phyloP scores from a whole-genome alignment of 2,113 vertebrate species.

The Aix galericulata region DNA sequence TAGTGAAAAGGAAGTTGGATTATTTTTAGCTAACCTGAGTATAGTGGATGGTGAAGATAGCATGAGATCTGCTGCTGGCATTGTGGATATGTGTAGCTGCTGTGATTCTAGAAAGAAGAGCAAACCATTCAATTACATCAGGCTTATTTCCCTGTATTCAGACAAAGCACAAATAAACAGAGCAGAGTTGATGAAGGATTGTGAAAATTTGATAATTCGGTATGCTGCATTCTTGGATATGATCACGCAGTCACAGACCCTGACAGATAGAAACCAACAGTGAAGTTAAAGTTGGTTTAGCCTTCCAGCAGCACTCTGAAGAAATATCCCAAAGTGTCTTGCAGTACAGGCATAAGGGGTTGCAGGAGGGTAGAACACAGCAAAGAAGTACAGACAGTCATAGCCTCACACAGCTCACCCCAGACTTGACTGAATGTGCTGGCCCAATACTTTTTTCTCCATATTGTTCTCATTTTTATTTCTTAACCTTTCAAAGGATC shows the following conservation, averaged over 20 bases:
- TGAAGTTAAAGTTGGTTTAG: background rate
- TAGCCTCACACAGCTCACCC: background rate
- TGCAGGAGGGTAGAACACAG: background rate
- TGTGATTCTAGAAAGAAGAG: constrained; percentile 84
- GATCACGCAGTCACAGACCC: background rate
- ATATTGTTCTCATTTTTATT: background rate
- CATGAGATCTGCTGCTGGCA: constrained; percentile 96
- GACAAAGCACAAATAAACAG: background rate
- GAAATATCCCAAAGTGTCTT: background rate
- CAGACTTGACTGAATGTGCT: background rate
- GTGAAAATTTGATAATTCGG: background rate
- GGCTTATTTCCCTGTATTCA: background rate
- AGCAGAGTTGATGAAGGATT: background rate
- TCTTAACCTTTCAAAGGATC: background rate
- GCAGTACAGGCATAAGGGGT: background rate
- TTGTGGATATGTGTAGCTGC: constrained; percentile 95
- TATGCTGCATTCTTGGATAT: background rate
- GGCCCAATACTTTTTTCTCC: background rate
- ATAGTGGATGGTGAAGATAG: constrained; percentile 97
- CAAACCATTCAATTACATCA: constrained; percentile 4
- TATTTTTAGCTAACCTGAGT: constrained; percentile 85
- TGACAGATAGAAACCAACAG: background rate
- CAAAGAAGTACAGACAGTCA: background rate
- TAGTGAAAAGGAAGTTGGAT: background rate
- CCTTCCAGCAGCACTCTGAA: background rate